Evolutionary conservation across 2,113 vertebrate species (phyloP).

Genomic region (Thamnophis sirtalis): DNA sequence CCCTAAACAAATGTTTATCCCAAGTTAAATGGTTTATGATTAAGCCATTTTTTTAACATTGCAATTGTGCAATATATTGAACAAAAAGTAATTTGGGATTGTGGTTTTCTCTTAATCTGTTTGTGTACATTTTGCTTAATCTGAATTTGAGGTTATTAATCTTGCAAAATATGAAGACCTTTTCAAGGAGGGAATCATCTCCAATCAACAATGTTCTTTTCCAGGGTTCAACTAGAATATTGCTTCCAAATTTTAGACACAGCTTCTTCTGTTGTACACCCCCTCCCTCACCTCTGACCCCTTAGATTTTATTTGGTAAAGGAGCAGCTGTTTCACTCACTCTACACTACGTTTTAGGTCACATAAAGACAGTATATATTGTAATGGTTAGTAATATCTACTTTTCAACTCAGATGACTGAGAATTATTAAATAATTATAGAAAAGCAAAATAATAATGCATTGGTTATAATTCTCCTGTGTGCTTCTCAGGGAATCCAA

Average conservation of each 20-base stretch:
- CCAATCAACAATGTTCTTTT: constrained; percentile 39
- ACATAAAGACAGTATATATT: not conserved
- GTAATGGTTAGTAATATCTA: constrained; percentile 39
- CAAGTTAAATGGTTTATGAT: constrained; percentile 53
- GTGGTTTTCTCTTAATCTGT: constrained; percentile 18
- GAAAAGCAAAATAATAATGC: not conserved
- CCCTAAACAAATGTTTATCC: constrained; percentile 71
- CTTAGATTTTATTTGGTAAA: constrained; percentile 49
- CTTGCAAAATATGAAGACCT: constrained; percentile 30
- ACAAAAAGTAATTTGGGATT: constrained; percentile 50
- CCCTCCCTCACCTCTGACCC: constrained; percentile 15
- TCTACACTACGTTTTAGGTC: constrained; percentile 43
- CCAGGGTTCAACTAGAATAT: constrained; percentile 50
- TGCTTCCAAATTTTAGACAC: constrained; percentile 59
- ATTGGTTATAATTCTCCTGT: constrained; percentile 33
- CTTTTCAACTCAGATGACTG: constrained; percentile 7
- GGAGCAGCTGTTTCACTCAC: constrained; percentile 60
- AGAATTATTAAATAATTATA: constrained; percentile 21
- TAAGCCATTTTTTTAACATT: constrained; percentile 37
- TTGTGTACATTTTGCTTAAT: not conserved
- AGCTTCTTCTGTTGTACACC: constrained; percentile 51
- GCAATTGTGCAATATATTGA: constrained; percentile 29
- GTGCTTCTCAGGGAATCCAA: too few species aligned
- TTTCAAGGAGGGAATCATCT: constrained; percentile 25
- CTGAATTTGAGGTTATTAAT: constrained; percentile 16